These are phyloP conservation scores for Acanthurus tractus DNA, from an alignment of 2,797 vertebrate species.

Conservation along the genomic window DNA sequence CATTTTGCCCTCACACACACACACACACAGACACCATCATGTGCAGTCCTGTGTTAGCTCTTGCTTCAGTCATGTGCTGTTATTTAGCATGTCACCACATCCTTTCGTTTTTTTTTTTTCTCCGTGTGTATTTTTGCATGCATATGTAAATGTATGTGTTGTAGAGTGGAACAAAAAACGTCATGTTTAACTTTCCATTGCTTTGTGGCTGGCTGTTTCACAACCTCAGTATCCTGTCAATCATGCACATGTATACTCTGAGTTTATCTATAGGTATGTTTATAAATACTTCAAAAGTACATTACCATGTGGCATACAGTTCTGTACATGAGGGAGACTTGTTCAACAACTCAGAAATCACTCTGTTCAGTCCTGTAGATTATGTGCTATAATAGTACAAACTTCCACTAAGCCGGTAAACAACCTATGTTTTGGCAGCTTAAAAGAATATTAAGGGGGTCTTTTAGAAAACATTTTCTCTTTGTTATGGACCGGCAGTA, in stretches of 20 bases:
- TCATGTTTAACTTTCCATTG: slow-evolving; percentile 51
- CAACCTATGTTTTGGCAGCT: not conserved
- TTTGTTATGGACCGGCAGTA: not conserved
- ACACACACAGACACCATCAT: slow-evolving; percentile 29
- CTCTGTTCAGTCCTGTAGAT: not conserved
- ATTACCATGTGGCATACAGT: not conserved
- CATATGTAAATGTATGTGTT: slow-evolving; percentile 31
- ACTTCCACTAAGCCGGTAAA: not conserved
- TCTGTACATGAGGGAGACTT: not conserved
- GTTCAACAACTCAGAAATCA: not conserved
- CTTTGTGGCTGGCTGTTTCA: slow-evolving; percentile 21
- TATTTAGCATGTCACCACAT: slow-evolving; percentile 68
- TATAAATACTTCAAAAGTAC: not conserved
- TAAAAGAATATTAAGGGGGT: not conserved
- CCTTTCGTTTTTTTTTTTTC: slow-evolving; percentile 42
- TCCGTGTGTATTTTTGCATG: slow-evolving; percentile 17
- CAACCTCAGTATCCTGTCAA: slow-evolving; percentile 59
- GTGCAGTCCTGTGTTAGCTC: slow-evolving; percentile 39
- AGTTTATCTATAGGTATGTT: not conserved
- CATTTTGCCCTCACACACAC: slow-evolving; percentile 6
- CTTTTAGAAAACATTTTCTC: not conserved
- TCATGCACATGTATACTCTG: slow-evolving; percentile 19
- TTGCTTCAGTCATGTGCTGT: slow-evolving; percentile 57
- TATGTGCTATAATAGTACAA: not conserved
- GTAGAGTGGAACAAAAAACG: slow-evolving; percentile 33